Evolutionary conservation across 2,888 invertebrate species (phyloP).

Genomic region (Cordilura impudica): DNA sequence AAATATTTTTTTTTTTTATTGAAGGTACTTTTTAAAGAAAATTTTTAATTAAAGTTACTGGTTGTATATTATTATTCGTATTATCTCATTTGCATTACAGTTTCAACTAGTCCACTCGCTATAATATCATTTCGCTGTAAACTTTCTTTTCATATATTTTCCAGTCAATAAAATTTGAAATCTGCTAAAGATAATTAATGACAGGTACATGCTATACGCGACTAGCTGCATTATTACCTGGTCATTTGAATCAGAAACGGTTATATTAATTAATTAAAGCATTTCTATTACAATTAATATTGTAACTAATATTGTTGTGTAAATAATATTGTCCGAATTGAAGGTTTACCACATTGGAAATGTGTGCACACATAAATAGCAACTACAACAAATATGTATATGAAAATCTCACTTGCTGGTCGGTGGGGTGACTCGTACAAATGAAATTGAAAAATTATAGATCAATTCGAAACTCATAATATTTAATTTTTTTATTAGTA

Average conservation of each 20-base stretch:
- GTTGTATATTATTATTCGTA: no score
- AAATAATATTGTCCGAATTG: neutral
- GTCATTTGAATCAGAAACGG: conserved; percentile 10
- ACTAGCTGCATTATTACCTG: conserved; percentile 9
- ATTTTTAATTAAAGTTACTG: no score
- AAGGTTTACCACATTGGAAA: conserved; percentile 9
- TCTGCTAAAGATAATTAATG: neutral
- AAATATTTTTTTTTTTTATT: no score
- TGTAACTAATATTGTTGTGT: neutral
- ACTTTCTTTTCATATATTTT: no score
- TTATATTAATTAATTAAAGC: neutral
- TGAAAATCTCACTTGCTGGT: no score
- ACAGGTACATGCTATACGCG: neutral
- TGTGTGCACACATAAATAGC: neutral
- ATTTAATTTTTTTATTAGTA: conserved; percentile 13
- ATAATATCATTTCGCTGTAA: no score
- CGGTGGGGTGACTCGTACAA: no score
- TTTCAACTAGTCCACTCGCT: no score
- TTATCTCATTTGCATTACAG: no score
- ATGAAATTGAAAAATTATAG: neutral
- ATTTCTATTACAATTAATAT: conserved; percentile 6
- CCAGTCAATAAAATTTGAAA: neutral
- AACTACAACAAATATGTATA: neutral
- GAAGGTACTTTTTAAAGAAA: no score
- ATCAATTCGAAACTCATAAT: conserved; percentile 14